These are phyloP conservation scores for Agrilus cyanescens DNA, from an alignment of 2,888 invertebrate genomes.

Conservation along the genomic window DNA sequence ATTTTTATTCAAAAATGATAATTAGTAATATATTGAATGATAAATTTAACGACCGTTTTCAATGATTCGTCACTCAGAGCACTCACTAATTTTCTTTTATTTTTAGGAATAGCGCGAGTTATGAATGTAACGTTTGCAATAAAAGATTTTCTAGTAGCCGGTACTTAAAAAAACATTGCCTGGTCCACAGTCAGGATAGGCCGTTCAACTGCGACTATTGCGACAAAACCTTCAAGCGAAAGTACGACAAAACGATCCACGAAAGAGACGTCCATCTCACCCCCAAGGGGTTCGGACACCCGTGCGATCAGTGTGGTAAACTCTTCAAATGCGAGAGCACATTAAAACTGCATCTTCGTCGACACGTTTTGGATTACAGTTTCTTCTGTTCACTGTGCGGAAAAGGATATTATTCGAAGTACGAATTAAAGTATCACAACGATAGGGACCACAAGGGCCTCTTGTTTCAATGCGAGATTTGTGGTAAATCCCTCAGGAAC, in stretches of 20 bases:
- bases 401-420: slow-evolving; percentile 23
- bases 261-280: neutral
- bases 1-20: no score
- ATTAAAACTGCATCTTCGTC: slow-evolving; percentile 9
- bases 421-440: slow-evolving; percentile 15
- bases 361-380: slow-evolving; percentile 1
- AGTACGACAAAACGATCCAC: slow-evolving; percentile 1
- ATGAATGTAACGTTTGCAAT: slow-evolving; percentile 38
- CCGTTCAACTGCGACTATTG: slow-evolving; percentile 26
- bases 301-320: slow-evolving; percentile 30
- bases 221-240: slow-evolving; percentile 8
- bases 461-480: slow-evolving; percentile 22
- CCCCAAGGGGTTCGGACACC: no score
- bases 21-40: no score
- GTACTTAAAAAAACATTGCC: slow-evolving; percentile 37
- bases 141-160: slow-evolving; percentile 37
- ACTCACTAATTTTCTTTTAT: slow-evolving; percentile 3
- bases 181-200: slow-evolving; percentile 39
- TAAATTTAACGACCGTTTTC: no score
- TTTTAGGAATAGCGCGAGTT: no score
- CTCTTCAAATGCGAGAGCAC: slow-evolving; percentile 22
- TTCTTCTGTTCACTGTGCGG: slow-evolving; percentile 17
- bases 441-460: slow-evolving; percentile 11
- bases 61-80: no score
- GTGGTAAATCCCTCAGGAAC: slow-evolving; percentile 36